These are phyloP conservation scores for Drosophila ohnishii DNA, from an alignment of 1,140 invertebrate genomes.

Conservation along the genomic window DNA sequence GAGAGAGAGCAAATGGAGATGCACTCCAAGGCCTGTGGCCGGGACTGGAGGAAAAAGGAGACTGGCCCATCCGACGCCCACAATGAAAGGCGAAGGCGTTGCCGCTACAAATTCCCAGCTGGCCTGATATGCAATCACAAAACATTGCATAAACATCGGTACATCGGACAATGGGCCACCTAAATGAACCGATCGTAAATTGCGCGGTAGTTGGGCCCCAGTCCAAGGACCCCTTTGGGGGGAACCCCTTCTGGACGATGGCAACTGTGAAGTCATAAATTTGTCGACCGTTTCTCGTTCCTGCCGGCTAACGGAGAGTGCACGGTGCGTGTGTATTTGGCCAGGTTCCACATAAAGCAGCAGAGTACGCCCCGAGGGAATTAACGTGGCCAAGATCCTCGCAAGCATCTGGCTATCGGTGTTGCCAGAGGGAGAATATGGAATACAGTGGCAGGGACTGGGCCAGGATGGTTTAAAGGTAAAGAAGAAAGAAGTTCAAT, in stretches of 20 bases:
- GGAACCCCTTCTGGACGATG: constrained; percentile 2
- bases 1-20: constrained; percentile 9
- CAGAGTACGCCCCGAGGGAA: constrained; percentile 39
- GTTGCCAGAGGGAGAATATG: background rate
- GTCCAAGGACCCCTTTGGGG: constrained; percentile 39
- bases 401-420: background rate
- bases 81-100: constrained; percentile 58
- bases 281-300: constrained; percentile 36
- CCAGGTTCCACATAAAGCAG: constrained; percentile 25
- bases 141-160: constrained; percentile 73
- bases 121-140: constrained; percentile 72
- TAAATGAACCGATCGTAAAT: constrained; percentile 77
- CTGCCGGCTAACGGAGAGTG: constrained; percentile 32
- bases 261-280: constrained; percentile 72
- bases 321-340: constrained; percentile 36
- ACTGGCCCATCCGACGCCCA: constrained; percentile 42
- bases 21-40: background rate
- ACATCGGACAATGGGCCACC: constrained; percentile 71
- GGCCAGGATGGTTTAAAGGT: background rate
- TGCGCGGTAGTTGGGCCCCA: constrained; percentile 61
- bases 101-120: constrained; percentile 69
- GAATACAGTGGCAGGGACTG: background rate
- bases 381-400: constrained; percentile 46
- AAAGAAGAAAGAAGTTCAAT: background rate
- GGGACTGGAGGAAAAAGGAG: background rate